Evolutionary conservation across 2,888 invertebrate genomes (phyloP), one percentile per base, ranked within the genome.

Genomic region (Gymnocheta viridis): DNA sequence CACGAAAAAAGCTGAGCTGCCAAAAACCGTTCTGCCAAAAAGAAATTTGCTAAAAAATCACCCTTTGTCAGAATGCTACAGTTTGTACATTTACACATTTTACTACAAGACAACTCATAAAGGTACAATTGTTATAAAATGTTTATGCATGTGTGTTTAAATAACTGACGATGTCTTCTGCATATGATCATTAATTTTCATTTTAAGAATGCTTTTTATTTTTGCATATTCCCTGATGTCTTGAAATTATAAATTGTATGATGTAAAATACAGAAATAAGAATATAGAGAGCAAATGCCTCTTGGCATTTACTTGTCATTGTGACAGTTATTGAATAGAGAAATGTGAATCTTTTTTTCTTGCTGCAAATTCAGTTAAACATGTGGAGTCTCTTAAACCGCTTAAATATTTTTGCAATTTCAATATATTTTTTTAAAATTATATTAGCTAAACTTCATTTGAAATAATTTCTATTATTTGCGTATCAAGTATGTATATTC

Each of bases 101-200:
- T 41, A 3, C 44, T 69, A 29, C 19, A 73, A 58, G 69, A 66
- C 77, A 84, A 78, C 64, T 84, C 81, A 73, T 81, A 84, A 84
- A 84, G 84, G 84, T 84, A 81, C 77, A 77, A 74, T 84, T 84
- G 51, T 78, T 51, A 72, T 81, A 32, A 69, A 73, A 73, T 69
- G 19, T 17, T 41, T 24, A 22, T 79, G 54, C 22, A 22, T 38
- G 35, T 47, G 38, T 27, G 32, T 54, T 29, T 9, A 32, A 27
- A 22, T 66, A 35, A 62, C 62, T 62, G 51, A 73, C 72, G 60
- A 47, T 84, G 84, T 69, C 84, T 84, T 73, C 14, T 78, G 81
- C 77, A 77, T 47, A 27, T 54, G 77, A 81, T 84, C 81, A 84
- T 84, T 84, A 77, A 84, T 84, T 84, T 84, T 81, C 62, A 84